phyloP scores from a whole-genome alignment of 2,113 vertebrate species.

The Sapayoa aenigma region DNA sequence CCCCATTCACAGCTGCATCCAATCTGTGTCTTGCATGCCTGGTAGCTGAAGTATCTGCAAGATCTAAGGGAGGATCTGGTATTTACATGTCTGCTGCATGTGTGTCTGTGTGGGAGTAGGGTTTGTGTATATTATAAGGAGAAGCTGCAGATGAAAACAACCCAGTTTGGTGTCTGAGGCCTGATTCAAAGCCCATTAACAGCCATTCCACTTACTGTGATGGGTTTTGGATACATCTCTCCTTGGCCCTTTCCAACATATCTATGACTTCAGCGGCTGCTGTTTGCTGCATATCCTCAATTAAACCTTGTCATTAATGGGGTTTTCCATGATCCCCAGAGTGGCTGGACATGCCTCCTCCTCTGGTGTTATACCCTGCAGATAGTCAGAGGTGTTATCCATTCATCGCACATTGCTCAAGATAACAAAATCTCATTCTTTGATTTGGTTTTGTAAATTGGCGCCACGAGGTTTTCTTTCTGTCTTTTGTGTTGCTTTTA shows the following conservation, averaged over 20 bases:
- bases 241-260: not conserved
- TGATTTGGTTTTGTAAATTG: not conserved
- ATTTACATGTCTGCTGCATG: not conserved
- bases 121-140: not conserved
- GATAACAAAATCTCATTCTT: not conserved
- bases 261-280: not conserved
- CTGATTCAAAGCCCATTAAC: not conserved
- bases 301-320: not conserved
- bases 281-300: not conserved
- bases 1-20: not conserved
- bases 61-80: not conserved
- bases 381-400: not conserved
- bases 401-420: not conserved
- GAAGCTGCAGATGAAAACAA: not conserved
- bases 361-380: not conserved
- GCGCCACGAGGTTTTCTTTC: rapidly evolving
- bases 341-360: not conserved
- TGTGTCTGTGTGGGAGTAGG: not conserved
- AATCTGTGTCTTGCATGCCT: not conserved
- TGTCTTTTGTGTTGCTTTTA: not conserved
- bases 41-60: not conserved
- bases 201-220: not conserved
- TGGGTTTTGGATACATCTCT: not conserved
- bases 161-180: not conserved
- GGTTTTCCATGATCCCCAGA: not conserved